A percentile compares a stretch with the other conserved stretches of the same genome.
Evolutionary conservation across 2,113 vertebrate genomes (phyloP).

Genomic region (Thalassarche chlororhynchos): DNA sequence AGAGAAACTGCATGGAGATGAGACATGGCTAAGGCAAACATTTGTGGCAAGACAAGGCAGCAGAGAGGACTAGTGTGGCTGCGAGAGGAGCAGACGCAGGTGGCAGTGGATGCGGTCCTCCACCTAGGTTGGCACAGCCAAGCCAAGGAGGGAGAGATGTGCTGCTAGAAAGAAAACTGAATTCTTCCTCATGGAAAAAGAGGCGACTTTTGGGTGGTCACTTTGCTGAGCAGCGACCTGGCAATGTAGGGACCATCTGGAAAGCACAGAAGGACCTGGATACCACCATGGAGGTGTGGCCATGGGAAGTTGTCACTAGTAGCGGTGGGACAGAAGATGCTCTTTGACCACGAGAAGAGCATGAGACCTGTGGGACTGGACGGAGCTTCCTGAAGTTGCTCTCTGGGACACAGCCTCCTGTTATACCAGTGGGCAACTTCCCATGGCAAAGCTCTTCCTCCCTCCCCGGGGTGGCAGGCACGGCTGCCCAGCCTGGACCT

Average conservation of each 20-base stretch:
- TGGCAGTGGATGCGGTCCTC: neutral
- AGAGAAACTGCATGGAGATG: neutral
- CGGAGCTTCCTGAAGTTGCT: neutral
- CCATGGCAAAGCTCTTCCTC: neutral
- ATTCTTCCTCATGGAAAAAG: neutral
- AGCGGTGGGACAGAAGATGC: neutral
- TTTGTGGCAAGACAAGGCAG: neutral
- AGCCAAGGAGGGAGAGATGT: neutral
- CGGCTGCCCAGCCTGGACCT: accelerated
- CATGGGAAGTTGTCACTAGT: neutral
- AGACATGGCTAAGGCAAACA: neutral
- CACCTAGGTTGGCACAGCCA: neutral
- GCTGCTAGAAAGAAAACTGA: neutral
- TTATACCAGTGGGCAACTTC: neutral
- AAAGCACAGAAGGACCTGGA: neutral
- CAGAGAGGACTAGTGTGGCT: neutral
- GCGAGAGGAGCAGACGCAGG: neutral
- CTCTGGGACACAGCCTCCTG: neutral
- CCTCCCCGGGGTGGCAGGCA: neutral
- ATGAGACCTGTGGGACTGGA: neutral
- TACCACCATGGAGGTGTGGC: neutral
- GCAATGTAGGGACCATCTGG: neutral
- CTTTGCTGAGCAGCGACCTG: neutral
- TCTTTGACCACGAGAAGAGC: neutral
- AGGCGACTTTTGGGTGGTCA: neutral